Base-by-base conservation (phyloP, 1,140 invertebrate species). In the Drosophila busckii region DNA sequence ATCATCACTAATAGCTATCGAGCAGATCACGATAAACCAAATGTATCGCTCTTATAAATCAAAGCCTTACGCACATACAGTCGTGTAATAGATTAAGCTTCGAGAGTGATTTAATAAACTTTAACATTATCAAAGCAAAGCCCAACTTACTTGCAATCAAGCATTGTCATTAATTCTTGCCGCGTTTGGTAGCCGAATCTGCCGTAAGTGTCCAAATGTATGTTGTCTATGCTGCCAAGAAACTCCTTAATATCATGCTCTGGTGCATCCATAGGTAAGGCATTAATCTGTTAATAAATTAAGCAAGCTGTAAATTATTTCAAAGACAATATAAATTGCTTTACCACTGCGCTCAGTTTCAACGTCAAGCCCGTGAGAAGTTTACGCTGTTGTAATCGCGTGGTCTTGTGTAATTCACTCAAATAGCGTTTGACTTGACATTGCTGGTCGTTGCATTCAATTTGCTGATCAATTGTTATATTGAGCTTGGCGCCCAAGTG, bases 101-200 rank as follows among this genome's bases (percentile, higher is more conserved):
- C n/a, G n/a, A n/a, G n/a, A n/a, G n/a, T n/a, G n/a, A n/a, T n/a
- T n/a, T n/a, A n/a, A n/a, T n/a, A n/a, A n/a, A n/a, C n/a, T n/a
- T n/a, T n/a, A n/a, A n/a, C n/a, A n/a, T n/a, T n/a, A n/a, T n/a
- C n/a, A n/a, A n/a, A n/a, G n/a, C n/a, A n/a, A n/a, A n/a, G n/a
- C n/a, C n/a, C n/a, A n/a, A 4, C 58, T 17, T 42, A 84, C 80
- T 59, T 63, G 73, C 82, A 84, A 15, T 68, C 59, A n/a, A 84
- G 13, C 48, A 84, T 55, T 3, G 84, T 75, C 15, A 32, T 44
- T 0, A 84, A 15, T 1, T 48, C 25, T 4, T 54, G 31, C 20
- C 63, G 31, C 0, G 61, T 15, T 9, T 84, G 71, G 8, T 61
- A 84, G 1, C 68, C 59, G 1, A 84, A 37, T 10, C 82, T 42